Conservation (phyloP, 2,888 invertebrate species). For the Thecophora atra region DNA sequence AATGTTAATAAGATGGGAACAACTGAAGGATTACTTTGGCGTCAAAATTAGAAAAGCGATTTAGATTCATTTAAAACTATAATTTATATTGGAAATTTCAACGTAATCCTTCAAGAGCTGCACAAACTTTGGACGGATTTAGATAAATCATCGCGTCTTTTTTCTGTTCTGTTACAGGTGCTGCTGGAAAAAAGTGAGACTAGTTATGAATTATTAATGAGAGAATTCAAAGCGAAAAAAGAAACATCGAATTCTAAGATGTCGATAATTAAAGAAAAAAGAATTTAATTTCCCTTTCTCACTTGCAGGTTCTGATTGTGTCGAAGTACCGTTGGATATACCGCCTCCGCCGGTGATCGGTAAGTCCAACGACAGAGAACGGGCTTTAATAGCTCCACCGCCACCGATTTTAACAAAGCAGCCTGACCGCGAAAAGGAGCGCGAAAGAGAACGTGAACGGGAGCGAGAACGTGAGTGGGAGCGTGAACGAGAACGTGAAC, state of each 20-base stretch:
- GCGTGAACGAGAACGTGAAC: slow-evolving; percentile 41
- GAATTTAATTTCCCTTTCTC: slow-evolving; percentile 24
- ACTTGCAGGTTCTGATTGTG: slow-evolving; percentile 65
- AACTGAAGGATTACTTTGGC: slow-evolving; percentile 27
- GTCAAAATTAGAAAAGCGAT: slow-evolving; percentile 32
- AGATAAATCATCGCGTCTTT: slow-evolving; percentile 55
- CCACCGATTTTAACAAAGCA: slow-evolving; percentile 57
- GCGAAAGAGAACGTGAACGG: slow-evolving; percentile 45
- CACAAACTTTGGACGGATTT: slow-evolving; percentile 47
- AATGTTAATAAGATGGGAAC: neutral
- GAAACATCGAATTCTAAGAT: neutral
- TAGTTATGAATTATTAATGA: slow-evolving; percentile 17
- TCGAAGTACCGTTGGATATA: slow-evolving; percentile 63
- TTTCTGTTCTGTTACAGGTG: slow-evolving; percentile 51
- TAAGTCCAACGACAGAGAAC: slow-evolving; percentile 38
- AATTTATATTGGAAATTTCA: neutral
- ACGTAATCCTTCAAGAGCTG: slow-evolving; percentile 42
- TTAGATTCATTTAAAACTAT: neutral
- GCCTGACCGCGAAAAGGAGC: slow-evolving; percentile 51
- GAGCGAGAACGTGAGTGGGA: slow-evolving; percentile 44
- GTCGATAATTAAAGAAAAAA: neutral
- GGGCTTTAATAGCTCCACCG: slow-evolving; percentile 49
- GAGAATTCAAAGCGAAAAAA: neutral
- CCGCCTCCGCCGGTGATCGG: slow-evolving; percentile 40
- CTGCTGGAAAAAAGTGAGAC: slow-evolving; percentile 45